Percentiles rank a stretch among this genome's conserved stretches.
Evolutionary conservation across 2,888 invertebrate species (phyloP).

Genomic region (Spisula solida): DNA sequence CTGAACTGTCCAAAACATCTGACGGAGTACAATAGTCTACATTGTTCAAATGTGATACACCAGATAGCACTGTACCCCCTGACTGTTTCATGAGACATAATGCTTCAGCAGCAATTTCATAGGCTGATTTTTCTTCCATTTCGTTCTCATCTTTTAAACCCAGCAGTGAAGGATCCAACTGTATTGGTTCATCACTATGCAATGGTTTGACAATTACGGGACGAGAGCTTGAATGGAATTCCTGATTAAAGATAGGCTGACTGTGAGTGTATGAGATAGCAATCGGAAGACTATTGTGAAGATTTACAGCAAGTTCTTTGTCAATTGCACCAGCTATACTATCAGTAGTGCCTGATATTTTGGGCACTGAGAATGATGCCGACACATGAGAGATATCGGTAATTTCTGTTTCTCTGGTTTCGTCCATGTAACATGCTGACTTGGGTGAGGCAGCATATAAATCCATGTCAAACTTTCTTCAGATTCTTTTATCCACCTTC

Average conservation of each 20-base stretch:
- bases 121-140: slow-evolving; percentile 24
- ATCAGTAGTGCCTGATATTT: slow-evolving; percentile 10
- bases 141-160: background rate
- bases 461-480: background rate
- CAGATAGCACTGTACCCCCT: background rate
- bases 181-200: background rate
- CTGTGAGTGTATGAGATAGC: background rate
- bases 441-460: background rate
- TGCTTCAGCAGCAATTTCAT: slow-evolving; percentile 47
- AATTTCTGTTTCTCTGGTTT: background rate
- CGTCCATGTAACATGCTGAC: background rate
- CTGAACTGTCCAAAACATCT: background rate
- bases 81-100: slow-evolving; percentile 43
- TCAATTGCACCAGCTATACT: slow-evolving; percentile 12
- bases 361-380: background rate
- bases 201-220: slow-evolving; percentile 23
- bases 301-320: background rate
- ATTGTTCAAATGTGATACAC: background rate
- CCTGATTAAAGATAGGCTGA: background rate
- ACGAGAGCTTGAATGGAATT: background rate
- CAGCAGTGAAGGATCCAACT: background rate
- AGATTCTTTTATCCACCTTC: background rate
- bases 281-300: background rate
- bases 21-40: background rate
- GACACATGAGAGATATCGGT: background rate